Percentiles rank a stretch among this genome's conserved stretches.
Conservation (phyloP, 2,888 invertebrate species). For the Dasypolia templi region DNA sequence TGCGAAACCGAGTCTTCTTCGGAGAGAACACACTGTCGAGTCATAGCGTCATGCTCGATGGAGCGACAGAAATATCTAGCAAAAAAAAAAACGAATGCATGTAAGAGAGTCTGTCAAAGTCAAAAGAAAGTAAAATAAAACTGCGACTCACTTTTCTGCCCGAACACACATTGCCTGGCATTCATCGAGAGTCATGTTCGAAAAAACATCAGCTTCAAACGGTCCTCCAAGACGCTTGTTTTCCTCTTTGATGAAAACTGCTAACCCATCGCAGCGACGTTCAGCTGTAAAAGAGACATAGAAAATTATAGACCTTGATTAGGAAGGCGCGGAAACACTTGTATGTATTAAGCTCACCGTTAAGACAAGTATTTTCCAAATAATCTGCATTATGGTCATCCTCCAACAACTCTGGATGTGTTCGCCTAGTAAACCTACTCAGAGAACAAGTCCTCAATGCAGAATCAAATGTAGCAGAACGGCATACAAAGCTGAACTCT, state of each 20-base stretch:
- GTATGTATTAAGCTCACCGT: conserved; percentile 90
- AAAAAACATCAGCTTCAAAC: conserved; percentile 96
- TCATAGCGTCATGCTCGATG: conserved; percentile 96
- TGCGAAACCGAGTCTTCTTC: conserved; percentile 97
- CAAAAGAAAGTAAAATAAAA: conserved; percentile 20
- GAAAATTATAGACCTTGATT: neutral
- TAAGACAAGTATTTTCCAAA: conserved; percentile 97
- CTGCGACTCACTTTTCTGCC: conserved; percentile 94
- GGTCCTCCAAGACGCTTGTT: conserved; percentile 96
- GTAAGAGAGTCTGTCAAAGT: conserved; percentile 6
- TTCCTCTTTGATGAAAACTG: conserved; percentile 97
- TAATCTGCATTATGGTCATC: conserved; percentile 97
- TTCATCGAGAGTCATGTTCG: conserved; percentile 96
- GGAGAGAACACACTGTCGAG: conserved; percentile 96
- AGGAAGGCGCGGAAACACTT: neutral
- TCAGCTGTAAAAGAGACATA: conserved; percentile 91
- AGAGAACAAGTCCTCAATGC: conserved; percentile 94
- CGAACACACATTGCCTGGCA: conserved; percentile 96
- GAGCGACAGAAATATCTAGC: conserved; percentile 96
- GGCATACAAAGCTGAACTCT: conserved; percentile 96
- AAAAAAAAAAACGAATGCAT: conserved; percentile 53
- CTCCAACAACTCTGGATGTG: conserved; percentile 95
- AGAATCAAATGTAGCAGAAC: conserved; percentile 96
- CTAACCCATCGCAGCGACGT: conserved; percentile 95
- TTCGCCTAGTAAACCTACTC: conserved; percentile 95